Percentiles rank a stretch among this genome's conserved stretches.
Conservation (phyloP, 2,797 vertebrate species). For the Lepilemur ruficaudatus region DNA sequence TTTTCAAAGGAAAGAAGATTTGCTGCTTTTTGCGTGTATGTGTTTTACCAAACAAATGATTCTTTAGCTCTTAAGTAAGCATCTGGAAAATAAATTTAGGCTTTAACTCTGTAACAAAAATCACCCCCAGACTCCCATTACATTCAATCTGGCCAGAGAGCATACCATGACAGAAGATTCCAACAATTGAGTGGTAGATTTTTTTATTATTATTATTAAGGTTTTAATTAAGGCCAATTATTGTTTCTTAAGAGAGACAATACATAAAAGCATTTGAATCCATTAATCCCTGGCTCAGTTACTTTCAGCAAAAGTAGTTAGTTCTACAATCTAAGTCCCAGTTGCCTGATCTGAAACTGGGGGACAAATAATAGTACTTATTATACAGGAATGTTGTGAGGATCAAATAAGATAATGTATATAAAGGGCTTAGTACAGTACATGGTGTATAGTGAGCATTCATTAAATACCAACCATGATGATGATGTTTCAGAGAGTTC, state of each 20-base stretch:
- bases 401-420: not conserved
- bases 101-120: constrained; percentile 17
- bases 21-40: not conserved
- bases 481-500: not conserved
- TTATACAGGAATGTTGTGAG: not conserved
- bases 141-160: not conserved
- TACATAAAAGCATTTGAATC: not conserved
- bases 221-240: not conserved
- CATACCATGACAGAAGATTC: not conserved
- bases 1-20: constrained; percentile 53
- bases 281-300: not conserved
- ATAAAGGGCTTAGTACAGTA: not conserved
- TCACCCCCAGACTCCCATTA: not conserved
- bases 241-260: not conserved
- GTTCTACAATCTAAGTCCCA: not conserved
- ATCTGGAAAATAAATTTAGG: constrained; percentile 31
- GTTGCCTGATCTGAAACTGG: not conserved
- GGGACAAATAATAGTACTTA: not conserved
- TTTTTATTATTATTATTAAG: not conserved
- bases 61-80: not conserved
- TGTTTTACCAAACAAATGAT: not conserved
- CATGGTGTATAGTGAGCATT: not conserved
- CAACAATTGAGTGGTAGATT: not conserved
- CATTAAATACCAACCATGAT: not conserved
- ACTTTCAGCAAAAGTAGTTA: not conserved